Base-by-base conservation (phyloP, 2,113 vertebrate genomes). In the Neotragus pygmaeus region DNA sequence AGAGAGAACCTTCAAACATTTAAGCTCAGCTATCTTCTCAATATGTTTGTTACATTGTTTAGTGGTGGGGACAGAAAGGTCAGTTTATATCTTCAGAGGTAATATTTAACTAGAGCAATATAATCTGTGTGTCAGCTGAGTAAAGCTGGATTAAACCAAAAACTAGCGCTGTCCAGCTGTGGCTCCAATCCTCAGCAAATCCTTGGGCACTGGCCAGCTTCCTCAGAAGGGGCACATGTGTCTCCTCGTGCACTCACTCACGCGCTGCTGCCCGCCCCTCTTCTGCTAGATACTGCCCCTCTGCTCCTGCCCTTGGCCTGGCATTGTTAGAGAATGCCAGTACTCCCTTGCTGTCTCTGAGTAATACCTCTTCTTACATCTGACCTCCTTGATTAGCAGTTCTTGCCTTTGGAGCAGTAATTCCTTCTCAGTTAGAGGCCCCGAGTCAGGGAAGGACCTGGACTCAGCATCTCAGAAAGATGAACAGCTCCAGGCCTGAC, bases 201-300 rank as follows among this genome's bases (percentile, higher is more conserved):
- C 57, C 64, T 2, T 4, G 16, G 64, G 58, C 45, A 7, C 58
- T 5, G 0, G 12, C 58, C 36, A 7, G 45, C 58, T 19, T 77
- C 83, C 89, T 43, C 2, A 0, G 0, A 0, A 21, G 25, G 77
- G 45, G 55, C 39, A 0, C 45, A 1, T 17, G 43, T 39, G 2
- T 45, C 25, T 58, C 12, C 78, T 8, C 7, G 7, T 13, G 3
- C 43, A 2, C 33, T 25, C 25, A 1, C 81, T 49, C n/a, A 0
- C 30, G 6, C 45, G 0, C 53, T 2, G 11, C 36, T 2, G 19
- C 36, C 27, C 21, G 33, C 43, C 45, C 7, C 62, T 21, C 51
- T 85, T 60, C 19, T 51, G 9, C 17, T 5, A 2, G 3, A 13
- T 3, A 0, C 4, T 3, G 4, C 17, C 3, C 27, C 88, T 57